phyloP scores from a whole-genome alignment of 2,888 invertebrate species.

The Emmelina monodactyla region DNA sequence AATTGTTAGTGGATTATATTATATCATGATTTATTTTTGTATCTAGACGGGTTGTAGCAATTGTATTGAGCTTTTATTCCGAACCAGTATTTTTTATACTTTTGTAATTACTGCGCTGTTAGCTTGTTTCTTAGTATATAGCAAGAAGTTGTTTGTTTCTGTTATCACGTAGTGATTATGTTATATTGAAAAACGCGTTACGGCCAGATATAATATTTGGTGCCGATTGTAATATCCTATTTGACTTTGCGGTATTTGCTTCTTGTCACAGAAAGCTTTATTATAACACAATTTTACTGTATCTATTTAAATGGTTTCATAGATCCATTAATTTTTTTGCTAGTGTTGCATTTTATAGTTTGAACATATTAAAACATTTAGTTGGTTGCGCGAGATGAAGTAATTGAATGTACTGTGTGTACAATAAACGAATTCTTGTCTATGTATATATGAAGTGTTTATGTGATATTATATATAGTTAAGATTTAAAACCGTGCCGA shows the following conservation, averaged over 20 bases:
- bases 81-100: neutral
- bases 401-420: slow-evolving; percentile 15
- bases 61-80: neutral
- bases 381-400: slow-evolving; percentile 3
- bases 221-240: too few species aligned
- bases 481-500: slow-evolving; percentile 66
- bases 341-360: too few species aligned
- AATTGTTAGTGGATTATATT: neutral
- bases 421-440: slow-evolving; percentile 24
- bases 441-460: slow-evolving; percentile 60
- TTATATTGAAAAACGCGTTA: too few species aligned
- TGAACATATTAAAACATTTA: too few species aligned
- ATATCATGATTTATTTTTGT: too few species aligned
- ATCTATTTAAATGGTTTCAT: too few species aligned
- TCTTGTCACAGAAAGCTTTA: too few species aligned
- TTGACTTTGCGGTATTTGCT: too few species aligned
- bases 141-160: slow-evolving; percentile 1
- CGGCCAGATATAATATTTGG: too few species aligned
- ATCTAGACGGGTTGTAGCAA: neutral
- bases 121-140: neutral
- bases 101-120: neutral
- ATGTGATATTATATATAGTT: slow-evolving; percentile 64
- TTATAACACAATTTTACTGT: too few species aligned
- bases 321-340: too few species aligned
- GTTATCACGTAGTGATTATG: slow-evolving; percentile 29